A percentile compares a stretch with the other conserved stretches of the same genome.
Evolutionary conservation across 2,113 vertebrate species (phyloP).

Genomic region (Tichodroma muraria): DNA sequence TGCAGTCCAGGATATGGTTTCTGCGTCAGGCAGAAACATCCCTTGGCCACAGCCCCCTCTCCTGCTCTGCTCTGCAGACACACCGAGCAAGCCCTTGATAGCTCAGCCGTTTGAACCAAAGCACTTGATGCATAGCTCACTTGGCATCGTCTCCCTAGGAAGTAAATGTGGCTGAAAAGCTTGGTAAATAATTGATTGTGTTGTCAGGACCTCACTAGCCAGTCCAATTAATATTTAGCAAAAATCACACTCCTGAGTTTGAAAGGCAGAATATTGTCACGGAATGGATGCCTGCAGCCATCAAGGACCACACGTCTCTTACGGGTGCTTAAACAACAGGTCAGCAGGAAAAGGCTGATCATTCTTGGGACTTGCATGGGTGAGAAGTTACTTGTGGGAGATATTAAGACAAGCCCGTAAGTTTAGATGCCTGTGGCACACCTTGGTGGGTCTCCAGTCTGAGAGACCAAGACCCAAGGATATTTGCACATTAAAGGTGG

Average conservation of each 20-base stretch:
- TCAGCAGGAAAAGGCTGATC: neutral
- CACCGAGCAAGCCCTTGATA: neutral
- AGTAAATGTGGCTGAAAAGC: neutral
- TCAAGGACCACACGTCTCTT: fast-evolving
- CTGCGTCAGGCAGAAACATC: neutral
- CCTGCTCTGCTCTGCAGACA: neutral
- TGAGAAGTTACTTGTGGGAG: neutral
- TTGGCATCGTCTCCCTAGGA: neutral
- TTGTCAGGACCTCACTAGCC: neutral
- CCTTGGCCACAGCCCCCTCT: neutral
- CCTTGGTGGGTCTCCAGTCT: neutral
- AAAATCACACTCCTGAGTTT: neutral
- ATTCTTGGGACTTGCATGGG: neutral
- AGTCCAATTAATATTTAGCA: neutral
- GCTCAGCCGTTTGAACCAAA: fast-evolving
- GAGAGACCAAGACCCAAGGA: neutral
- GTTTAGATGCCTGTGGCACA: neutral
- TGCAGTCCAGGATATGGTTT: neutral
- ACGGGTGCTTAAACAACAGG: neutral
- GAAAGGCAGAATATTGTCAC: neutral
- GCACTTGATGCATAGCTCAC: neutral
- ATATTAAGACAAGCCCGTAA: neutral
- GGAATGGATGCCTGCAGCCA: neutral
- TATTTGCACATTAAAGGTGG: neutral
- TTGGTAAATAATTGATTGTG: neutral